Base-by-base conservation (phyloP, 1,140 invertebrate genomes). In the Tetramorium simillimum region DNA sequence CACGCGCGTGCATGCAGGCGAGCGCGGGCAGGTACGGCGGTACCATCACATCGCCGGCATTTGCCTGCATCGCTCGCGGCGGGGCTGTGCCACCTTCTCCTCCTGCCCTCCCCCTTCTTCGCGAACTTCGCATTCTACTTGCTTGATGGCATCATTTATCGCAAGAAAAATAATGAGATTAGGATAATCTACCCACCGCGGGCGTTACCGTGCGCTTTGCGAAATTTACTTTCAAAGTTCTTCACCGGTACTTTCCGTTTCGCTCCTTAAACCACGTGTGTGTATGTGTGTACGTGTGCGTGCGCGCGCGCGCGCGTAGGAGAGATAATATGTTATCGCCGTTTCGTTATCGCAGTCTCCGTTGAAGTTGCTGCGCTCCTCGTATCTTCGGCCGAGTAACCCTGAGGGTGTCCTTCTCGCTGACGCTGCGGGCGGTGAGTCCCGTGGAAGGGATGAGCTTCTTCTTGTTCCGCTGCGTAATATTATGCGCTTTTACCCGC, bases 21-120 rank as follows among this genome's bases (percentile, higher is more conserved):
- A n/a, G 40, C 67, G 5, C 67, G 5, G 18, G 49, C 70, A 58
- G 14, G 53, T n/a, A 43, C n/a, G 7, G 40, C 21, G 89, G 28
- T 24, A 46, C 40, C 89, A 69, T 58, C 60, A 73, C 62, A 76
- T 72, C 85, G 85, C 92, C 88, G 91, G 91, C 89, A 92, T 95
- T 93, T 94, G 93, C 92, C 93, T 93, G 92, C 93, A 95, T 72
- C 86, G 93, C 94, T 89, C 56, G 60, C 10, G 92, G 94, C 93
- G 60, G 86, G 69, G 33, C 65, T 75, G 60, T 70, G 46, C 89
- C 70, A 87, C 89, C 89, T 84, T 86, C 70, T 81, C 87, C 89
- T 77, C 87, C 75, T n/a, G 81, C 60, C 87, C 75, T 86, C 89
- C 88, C 78, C 86, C 75, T 86, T 63, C 40, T 58, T 82, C 56